These are phyloP conservation scores for Ophonus ardosiacus DNA, from an alignment of 2,888 invertebrate genomes.

Conservation along the genomic window DNA sequence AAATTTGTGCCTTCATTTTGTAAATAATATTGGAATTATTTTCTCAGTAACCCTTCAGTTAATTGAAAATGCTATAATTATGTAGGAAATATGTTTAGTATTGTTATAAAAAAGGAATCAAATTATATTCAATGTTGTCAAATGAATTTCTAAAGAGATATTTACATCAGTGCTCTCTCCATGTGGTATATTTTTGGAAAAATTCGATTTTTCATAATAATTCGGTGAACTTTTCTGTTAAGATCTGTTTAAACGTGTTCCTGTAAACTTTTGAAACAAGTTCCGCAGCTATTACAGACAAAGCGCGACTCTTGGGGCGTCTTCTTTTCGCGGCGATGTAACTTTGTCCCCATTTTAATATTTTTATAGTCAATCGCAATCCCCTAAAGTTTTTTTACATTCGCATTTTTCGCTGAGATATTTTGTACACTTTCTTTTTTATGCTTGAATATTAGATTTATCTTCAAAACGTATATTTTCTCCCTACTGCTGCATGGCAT, in stretches of 20 bases:
- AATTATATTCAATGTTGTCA: no score
- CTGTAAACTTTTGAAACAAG: conserved; percentile 58
- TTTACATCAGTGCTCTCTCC: neutral
- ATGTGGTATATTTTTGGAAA: neutral
- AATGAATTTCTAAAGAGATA: no score
- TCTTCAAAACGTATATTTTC: conserved; percentile 57
- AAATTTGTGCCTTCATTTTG: no score
- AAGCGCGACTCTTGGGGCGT: conserved; percentile 50
- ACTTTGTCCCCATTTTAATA: conserved; percentile 62
- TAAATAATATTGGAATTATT: no score
- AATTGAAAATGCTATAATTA: no score
- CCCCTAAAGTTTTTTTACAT: conserved; percentile 60
- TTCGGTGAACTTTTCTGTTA: conserved; percentile 55
- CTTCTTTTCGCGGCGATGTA: conserved; percentile 39
- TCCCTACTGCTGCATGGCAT: conserved; percentile 19
- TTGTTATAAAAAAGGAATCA: no score
- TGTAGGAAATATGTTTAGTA: no score
- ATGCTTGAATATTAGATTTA: conserved; percentile 59
- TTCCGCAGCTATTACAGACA: conserved; percentile 55
- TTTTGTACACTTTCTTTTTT: conserved; percentile 60
- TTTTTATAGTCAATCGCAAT: conserved; percentile 63
- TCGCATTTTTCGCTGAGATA: conserved; percentile 48
- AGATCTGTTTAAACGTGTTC: conserved; percentile 53
- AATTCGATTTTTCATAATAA: conserved; percentile 45
- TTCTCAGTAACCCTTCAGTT: no score